A percentile compares a stretch with the other conserved stretches of the same genome.
Evolutionary conservation across 2,797 vertebrate species (phyloP).

Genomic region (Trachops cirrhosus): DNA sequence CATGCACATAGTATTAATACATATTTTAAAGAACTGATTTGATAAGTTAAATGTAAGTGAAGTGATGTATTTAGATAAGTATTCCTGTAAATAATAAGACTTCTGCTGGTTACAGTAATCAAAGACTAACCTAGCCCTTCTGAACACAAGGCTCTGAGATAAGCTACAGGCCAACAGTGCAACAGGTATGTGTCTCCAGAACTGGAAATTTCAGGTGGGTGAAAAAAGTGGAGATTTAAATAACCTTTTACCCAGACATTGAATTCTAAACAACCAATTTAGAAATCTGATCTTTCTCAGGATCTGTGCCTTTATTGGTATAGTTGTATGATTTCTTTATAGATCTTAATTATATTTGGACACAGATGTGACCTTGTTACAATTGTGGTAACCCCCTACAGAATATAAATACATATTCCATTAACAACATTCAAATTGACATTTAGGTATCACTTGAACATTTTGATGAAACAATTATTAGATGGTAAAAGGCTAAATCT

Average conservation of each 20-base stretch:
- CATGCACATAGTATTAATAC: neutral
- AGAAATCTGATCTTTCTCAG: neutral
- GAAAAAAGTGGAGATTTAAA: slow-evolving; percentile 2
- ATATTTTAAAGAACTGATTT: slow-evolving; percentile 10
- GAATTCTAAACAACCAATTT: neutral
- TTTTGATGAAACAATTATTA: neutral
- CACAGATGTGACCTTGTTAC: neutral
- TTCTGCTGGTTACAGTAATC: neutral
- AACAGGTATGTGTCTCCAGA: neutral
- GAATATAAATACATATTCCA: slow-evolving; percentile 5
- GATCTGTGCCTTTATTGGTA: neutral
- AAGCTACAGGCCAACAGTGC: neutral
- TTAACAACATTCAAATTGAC: neutral
- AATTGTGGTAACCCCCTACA: neutral
- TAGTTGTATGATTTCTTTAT: neutral
- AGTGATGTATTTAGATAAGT: neutral
- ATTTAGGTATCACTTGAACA: neutral
- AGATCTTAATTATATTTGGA: neutral
- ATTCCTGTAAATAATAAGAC: neutral
- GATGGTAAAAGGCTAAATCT: neutral
- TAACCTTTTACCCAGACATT: neutral
- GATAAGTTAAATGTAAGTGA: slow-evolving; percentile 1
- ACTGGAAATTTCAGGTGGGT: neutral
- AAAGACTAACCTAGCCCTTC: neutral
- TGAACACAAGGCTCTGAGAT: neutral